These are phyloP conservation scores for Chiridota heheva DNA, from an alignment of 35 echinoderm and acorn worm genomes.

Conservation along the genomic window DNA sequence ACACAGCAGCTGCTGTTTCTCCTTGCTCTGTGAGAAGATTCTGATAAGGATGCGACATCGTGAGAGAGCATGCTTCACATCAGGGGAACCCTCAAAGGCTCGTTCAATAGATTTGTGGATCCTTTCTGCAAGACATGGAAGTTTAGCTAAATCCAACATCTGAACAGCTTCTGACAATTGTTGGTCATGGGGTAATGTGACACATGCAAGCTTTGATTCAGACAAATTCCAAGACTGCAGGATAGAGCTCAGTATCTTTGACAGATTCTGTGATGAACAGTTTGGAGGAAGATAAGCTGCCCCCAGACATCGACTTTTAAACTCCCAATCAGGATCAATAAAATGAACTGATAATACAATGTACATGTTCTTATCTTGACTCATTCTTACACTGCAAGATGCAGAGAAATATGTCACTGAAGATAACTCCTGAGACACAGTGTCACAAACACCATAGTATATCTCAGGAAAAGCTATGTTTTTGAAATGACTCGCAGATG, in stretches of 20 bases:
- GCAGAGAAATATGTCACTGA: constrained; percentile 35
- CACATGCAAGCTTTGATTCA: constrained; percentile 20
- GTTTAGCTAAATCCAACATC: constrained; percentile 21
- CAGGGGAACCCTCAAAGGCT: background rate
- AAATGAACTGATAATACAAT: constrained; percentile 41
- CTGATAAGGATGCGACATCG: constrained; percentile 12
- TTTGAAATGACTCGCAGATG: background rate
- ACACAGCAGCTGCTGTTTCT: constrained; percentile 16
- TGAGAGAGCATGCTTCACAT: background rate
- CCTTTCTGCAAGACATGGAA: constrained; percentile 26
- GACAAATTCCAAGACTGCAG: constrained; percentile 30
- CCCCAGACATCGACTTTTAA: constrained; percentile 10
- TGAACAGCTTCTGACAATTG: constrained; percentile 3
- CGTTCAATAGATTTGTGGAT: constrained; percentile 20
- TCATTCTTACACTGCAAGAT: background rate
- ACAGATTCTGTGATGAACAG: background rate
- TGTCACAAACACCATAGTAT: constrained; percentile 5
- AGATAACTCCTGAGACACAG: constrained; percentile 1
- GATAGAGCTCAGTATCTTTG: constrained; percentile 20
- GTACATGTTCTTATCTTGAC: background rate
- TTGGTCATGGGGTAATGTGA: background rate
- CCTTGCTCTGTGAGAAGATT: constrained; percentile 13
- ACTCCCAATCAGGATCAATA: constrained; percentile 17
- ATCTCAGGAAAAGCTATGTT: background rate
- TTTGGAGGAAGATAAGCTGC: constrained; percentile 20